Evolutionary conservation across 2,888 invertebrate species (phyloP), one percentile per base, ranked within the genome.

Genomic region (Parascotia fuliginaria): DNA sequence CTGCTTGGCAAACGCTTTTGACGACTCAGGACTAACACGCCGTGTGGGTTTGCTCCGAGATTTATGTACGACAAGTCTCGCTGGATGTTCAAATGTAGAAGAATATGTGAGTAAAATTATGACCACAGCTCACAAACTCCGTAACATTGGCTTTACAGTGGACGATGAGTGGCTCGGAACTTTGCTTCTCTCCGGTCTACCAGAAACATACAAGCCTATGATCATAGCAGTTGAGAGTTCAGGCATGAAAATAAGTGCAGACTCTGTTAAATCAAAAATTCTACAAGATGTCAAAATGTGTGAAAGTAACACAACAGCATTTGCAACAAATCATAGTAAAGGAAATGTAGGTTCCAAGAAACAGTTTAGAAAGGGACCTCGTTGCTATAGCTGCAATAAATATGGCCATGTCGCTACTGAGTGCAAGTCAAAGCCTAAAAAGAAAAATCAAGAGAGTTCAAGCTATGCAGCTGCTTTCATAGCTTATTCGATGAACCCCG

Each of bases 201-300:
- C 54, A 2, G 60, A 60, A 13, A 13, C n/a, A 1, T 60, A 55
- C 12, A 42, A 52, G n/a, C n/a, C n/a, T n/a, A n/a, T n/a, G n/a
- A 57, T 57, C 1, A 46, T 57, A 3, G 60, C 43, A 6, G 16
- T 60, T 0, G 52, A 58, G 28, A 61, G 55, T 22, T 56, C 52
- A 0, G 54, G 49, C 0, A 34, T 49, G 34, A 42, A 42, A 13
- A 37, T 42, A 16, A 41, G 16, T 11, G 34, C 36, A 9, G 43
- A 43, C 9, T 43, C 15, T 3, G 13, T 42, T 7, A 33, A 34
- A 34, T 3, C 33, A 0, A 42, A 42, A 27, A 7, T 43, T 1
- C 12, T 43, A 9, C 43, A 43, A 9, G 36, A 43, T 15, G 36
- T 43, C 0, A 28, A 43, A 16, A 16, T n/a, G 11, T 12, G 2